A percentile compares a stretch with the other conserved stretches of the same genome.
Evolutionary conservation across 2,113 vertebrate species (phyloP).

Genomic region (Erinaceus europaeus): DNA sequence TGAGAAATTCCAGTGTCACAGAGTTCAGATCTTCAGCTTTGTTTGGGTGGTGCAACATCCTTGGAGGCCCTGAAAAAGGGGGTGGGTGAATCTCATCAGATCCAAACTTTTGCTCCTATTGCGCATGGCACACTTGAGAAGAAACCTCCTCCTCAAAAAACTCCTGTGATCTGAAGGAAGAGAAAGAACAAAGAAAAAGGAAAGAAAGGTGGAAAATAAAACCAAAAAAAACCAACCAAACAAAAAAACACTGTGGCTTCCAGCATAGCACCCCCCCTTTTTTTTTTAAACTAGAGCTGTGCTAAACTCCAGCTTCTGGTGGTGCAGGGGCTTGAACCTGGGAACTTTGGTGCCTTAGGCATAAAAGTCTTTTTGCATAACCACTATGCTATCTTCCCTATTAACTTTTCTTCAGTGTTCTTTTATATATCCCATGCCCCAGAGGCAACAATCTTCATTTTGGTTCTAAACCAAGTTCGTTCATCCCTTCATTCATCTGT

Average conservation of each 20-base stretch:
- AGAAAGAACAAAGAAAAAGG: no score
- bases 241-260: not conserved
- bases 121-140: not conserved
- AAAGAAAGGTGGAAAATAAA: no score
- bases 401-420: not conserved
- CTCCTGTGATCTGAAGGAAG: not conserved
- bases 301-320: no score
- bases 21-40: constrained; percentile 32
- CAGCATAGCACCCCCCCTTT: no score
- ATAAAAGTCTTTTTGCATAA: no score
- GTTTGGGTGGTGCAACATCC: not conserved
- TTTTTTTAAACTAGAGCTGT: no score
- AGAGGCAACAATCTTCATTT: not conserved
- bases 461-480: not conserved
- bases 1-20: constrained; percentile 31
- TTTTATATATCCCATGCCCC: not conserved
- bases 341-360: no score
- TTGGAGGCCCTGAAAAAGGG: not conserved
- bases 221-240: no score
- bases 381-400: no score
- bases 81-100: not conserved
- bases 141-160: not conserved
- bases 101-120: not conserved
- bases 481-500: not conserved
- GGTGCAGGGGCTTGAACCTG: no score